phyloP scores from a whole-genome alignment of 1,140 invertebrate species.

The Hylaeus anthracinus region DNA sequence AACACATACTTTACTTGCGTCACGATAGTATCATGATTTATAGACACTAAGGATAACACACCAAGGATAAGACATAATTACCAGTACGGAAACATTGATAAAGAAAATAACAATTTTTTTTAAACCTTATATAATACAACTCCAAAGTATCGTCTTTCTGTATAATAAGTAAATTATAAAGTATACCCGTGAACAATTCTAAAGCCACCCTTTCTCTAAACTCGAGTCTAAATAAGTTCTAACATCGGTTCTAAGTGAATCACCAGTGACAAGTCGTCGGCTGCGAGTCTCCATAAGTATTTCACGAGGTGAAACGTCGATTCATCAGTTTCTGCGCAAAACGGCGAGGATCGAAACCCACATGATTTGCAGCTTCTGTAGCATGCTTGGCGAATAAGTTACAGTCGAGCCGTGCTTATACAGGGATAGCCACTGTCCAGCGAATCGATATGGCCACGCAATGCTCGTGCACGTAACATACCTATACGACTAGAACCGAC shows the following conservation, averaged over 20 bases:
- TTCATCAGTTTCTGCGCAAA: not conserved
- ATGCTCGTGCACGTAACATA: conserved; percentile 31
- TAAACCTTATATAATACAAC: too few species aligned
- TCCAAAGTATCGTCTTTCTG: too few species aligned
- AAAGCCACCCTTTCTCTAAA: too few species aligned
- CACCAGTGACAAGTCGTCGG: too few species aligned
- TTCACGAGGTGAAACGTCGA: conserved; percentile 3
- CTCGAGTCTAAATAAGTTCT: too few species aligned
- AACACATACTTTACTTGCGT: not conserved
- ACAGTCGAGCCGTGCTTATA: conserved; percentile 49
- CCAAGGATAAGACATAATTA: not conserved
- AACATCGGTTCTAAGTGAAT: too few species aligned
- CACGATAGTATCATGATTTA: conserved; percentile 12
- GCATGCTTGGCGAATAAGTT: conserved; percentile 46
- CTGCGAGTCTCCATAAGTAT: conserved; percentile 1
- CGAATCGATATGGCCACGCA: conserved; percentile 69
- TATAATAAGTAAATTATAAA: too few species aligned
- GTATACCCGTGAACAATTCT: not conserved
- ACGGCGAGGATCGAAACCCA: conserved; percentile 31
- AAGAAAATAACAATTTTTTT: not conserved
- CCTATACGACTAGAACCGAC: conserved; percentile 25
- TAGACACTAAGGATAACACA: not conserved
- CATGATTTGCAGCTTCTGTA: conserved; percentile 68
- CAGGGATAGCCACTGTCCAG: conserved; percentile 66
- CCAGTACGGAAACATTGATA: not conserved